A percentile compares a stretch with the other conserved stretches of the same genome.
Conservation (phyloP, 2,888 invertebrate genomes). For the Melinaea menophilus region DNA sequence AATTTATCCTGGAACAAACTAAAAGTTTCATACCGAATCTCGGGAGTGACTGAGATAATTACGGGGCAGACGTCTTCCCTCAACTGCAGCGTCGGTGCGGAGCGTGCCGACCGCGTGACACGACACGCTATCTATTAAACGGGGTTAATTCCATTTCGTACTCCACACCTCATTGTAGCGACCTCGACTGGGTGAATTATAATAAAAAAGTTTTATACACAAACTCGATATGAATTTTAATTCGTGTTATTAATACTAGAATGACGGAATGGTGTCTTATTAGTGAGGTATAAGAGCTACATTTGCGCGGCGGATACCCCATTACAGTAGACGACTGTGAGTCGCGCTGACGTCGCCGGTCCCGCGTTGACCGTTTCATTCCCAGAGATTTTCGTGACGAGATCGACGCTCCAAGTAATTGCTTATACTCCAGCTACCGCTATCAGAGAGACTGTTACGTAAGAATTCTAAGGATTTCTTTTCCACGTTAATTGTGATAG, state of each 20-base stretch:
- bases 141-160: constrained; percentile 15
- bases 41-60: constrained; percentile 32
- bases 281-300: constrained; percentile 28
- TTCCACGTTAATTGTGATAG: too few species aligned
- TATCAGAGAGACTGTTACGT: constrained; percentile 28
- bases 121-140: constrained; percentile 13
- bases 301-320: constrained; percentile 41
- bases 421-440: constrained; percentile 36
- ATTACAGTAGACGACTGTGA: constrained; percentile 61
- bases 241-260: background rate
- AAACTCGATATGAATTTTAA: constrained; percentile 15
- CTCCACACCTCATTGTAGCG: constrained; percentile 2
- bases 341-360: constrained; percentile 50
- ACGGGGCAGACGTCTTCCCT: constrained; percentile 35
- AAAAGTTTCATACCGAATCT: constrained; percentile 6
- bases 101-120: constrained; percentile 10
- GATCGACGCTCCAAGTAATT: constrained; percentile 49
- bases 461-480: constrained; percentile 8
- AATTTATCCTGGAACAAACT: constrained; percentile 35
- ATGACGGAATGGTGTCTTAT: constrained; percentile 20
- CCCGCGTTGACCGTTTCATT: constrained; percentile 50
- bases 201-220: too few species aligned
- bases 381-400: constrained; percentile 59
- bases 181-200: too few species aligned
- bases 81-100: background rate